Evolutionary conservation across 2,113 vertebrate species (phyloP).

Genomic region (Neolamprologus cancellatus): DNA sequence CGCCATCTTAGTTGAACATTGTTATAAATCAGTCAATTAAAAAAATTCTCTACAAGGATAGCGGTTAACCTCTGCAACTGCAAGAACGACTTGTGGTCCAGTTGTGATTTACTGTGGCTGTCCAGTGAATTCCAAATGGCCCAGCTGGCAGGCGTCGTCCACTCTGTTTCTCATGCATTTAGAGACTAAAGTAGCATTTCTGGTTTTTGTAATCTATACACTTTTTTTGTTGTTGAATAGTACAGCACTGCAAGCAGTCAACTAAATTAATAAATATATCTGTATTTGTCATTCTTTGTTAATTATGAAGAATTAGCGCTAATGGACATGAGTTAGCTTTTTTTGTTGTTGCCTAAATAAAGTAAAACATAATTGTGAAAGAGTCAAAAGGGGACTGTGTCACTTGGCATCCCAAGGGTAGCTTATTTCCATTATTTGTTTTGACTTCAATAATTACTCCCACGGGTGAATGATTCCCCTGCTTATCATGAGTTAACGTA

Average conservation of each 20-base stretch:
- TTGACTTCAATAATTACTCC: slow-evolving; percentile 62
- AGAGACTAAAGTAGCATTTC: not conserved
- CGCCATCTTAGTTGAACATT: not conserved
- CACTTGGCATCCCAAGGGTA: not conserved
- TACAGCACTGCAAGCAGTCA: not conserved
- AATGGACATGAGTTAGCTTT: not conserved
- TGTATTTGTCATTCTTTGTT: not conserved
- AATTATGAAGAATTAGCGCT: not conserved
- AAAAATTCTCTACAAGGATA: not conserved
- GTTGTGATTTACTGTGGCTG: not conserved
- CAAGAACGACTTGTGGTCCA: not conserved
- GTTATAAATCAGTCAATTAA: not conserved
- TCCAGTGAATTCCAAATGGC: not conserved
- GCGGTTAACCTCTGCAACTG: not conserved
- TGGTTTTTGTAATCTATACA: not conserved
- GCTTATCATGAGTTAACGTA: slow-evolving; percentile 24
- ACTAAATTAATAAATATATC: not conserved
- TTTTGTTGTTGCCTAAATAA: not conserved
- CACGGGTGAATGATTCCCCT: slow-evolving; percentile 35
- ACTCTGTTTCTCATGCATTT: not conserved
- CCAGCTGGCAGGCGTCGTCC: not conserved
- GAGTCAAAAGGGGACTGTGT: not conserved
- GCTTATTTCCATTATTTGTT: slow-evolving; percentile 62
- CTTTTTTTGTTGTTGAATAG: not conserved
- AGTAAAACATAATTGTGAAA: not conserved